These are phyloP conservation scores for Pluvialis apricaria DNA, from an alignment of 2,113 vertebrate species.

Conservation along the genomic window DNA sequence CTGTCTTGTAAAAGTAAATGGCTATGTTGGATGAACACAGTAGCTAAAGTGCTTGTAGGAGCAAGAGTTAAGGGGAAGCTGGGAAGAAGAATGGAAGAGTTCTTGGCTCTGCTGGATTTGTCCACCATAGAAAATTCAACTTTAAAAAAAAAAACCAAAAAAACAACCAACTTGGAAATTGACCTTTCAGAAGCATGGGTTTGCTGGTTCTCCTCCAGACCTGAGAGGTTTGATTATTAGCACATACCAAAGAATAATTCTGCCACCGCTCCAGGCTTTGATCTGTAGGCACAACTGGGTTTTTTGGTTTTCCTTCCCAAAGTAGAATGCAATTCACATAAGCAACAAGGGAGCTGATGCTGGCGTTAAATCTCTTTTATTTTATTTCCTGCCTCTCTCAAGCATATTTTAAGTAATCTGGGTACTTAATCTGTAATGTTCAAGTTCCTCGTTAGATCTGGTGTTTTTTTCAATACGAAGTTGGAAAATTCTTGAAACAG, in stretches of 20 bases:
- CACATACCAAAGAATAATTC: neutral
- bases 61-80: neutral
- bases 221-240: neutral
- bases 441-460: neutral
- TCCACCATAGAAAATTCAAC: neutral
- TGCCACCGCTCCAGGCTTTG: neutral
- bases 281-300: neutral
- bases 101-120: neutral
- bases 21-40: neutral
- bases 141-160: neutral
- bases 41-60: neutral
- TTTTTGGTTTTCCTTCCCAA: neutral
- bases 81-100: neutral
- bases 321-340: neutral
- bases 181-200: neutral
- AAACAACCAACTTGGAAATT: neutral
- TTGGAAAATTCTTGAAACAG: neutral
- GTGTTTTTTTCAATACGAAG: neutral
- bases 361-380: neutral
- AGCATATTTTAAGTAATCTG: neutral
- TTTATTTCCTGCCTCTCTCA: neutral
- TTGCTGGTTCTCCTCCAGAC: neutral
- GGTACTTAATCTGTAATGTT: neutral
- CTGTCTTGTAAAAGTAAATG: neutral
- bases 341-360: neutral